These are phyloP conservation scores for Ascidia mentula DNA, from an alignment of 23 tunicate species.

Conservation along the genomic window DNA sequence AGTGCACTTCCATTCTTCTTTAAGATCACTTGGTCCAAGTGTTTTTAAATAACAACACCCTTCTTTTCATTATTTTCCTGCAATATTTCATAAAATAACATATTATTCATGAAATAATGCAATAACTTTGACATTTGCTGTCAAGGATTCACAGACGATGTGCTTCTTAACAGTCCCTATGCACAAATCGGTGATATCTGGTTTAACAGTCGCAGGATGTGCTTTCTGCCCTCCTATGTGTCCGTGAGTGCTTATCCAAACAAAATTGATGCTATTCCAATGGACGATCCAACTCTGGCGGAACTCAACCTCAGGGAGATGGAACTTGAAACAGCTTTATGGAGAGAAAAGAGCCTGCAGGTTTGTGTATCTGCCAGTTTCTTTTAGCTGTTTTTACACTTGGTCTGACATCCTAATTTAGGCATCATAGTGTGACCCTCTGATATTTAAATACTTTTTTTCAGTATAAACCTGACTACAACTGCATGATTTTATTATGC, in stretches of 20 bases:
- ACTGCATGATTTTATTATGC: too few relatives aligned
- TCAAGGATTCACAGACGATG: conserved; percentile 81
- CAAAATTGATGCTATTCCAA: not conserved
- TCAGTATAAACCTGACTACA: too few relatives aligned
- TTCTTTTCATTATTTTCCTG: too few relatives aligned
- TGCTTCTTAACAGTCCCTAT: conserved; percentile 71
- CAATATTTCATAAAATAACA: not conserved
- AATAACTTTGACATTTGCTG: not conserved
- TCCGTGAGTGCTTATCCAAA: not conserved
- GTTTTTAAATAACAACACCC: too few relatives aligned
- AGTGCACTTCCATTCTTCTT: too few relatives aligned
- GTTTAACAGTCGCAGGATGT: conserved; percentile 83
- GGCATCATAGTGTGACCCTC: too few relatives aligned
- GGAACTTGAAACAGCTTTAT: conserved; percentile 58
- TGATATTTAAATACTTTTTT: too few relatives aligned
- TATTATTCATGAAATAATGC: not conserved
- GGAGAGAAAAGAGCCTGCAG: conserved; percentile 66
- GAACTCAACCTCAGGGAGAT: conserved; percentile 53
- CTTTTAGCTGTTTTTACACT: too few relatives aligned
- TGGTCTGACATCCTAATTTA: too few relatives aligned
- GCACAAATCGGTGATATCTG: conserved; percentile 82
- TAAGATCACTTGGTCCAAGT: too few relatives aligned
- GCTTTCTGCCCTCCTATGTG: conserved; percentile 48
- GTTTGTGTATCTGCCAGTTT: too few relatives aligned
- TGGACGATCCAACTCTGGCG: not conserved